These are phyloP conservation scores for Eriocheir sinensis DNA, from an alignment of 1,140 invertebrate genomes.

Conservation along the genomic window DNA sequence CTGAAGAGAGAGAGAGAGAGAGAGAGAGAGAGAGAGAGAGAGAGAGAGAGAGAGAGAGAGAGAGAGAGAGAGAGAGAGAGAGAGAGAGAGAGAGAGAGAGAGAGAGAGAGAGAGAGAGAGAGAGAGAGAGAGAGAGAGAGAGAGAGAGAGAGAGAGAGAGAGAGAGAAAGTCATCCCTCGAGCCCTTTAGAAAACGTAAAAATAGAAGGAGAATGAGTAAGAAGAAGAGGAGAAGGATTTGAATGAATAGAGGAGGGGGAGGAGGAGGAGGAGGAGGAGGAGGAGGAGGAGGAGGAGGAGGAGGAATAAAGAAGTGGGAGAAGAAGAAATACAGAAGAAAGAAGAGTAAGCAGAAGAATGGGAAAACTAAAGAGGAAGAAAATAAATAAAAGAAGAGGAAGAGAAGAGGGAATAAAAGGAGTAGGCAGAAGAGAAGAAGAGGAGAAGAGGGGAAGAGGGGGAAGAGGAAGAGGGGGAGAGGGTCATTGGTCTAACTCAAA, in stretches of 20 bases:
- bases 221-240: neutral
- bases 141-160: constrained; percentile 20
- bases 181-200: too few species aligned
- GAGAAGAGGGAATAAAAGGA: neutral
- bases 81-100: too few species aligned
- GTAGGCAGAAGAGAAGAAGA: neutral
- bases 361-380: too few species aligned
- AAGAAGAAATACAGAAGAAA: neutral
- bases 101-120: too few species aligned
- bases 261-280: too few species aligned
- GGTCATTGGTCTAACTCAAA: neutral
- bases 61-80: too few species aligned
- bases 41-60: neutral
- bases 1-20: neutral
- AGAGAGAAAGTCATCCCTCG: neutral
- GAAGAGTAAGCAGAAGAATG: neutral
- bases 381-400: too few species aligned
- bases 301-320: neutral
- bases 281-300: neutral
- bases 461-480: neutral
- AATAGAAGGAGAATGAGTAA: neutral
- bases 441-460: too few species aligned
- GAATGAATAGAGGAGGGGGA: neutral
- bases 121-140: constrained; percentile 17
- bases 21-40: constrained; percentile 1